Conservation (phyloP, 2,113 vertebrate genomes). For the Lethenteron camtschaticum region DNA sequence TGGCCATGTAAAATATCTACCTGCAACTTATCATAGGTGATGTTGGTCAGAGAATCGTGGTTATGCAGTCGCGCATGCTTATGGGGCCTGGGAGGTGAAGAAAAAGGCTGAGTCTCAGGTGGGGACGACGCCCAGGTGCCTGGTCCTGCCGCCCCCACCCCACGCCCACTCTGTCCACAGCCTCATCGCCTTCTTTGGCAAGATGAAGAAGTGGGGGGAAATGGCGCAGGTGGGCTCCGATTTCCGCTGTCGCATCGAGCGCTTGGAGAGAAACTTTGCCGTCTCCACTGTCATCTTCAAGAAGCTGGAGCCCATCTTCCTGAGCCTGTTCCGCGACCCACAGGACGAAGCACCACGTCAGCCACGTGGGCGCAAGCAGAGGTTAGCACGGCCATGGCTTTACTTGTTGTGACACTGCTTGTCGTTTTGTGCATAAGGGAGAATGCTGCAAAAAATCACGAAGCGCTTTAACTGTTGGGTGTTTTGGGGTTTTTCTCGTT, state of each 20-base stretch:
- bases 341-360: conserved; percentile 44
- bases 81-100: too few species aligned
- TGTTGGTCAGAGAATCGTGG: too few species aligned
- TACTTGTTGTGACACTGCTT: too few species aligned
- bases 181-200: conserved; percentile 93
- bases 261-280: conserved; percentile 82
- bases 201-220: conserved; percentile 97
- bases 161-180: conserved; percentile 21
- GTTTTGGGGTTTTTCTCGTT: too few species aligned
- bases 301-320: conserved; percentile 92
- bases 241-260: conserved; percentile 57
- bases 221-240: conserved; percentile 67
- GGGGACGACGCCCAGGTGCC: neutral
- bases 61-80: too few species aligned
- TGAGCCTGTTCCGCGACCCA: conserved; percentile 72
- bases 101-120: too few species aligned
- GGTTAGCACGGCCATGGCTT: conserved; percentile 19
- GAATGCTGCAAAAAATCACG: too few species aligned
- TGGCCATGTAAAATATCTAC: too few species aligned
- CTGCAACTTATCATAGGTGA: too few species aligned
- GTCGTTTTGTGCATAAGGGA: too few species aligned
- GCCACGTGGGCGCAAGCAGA: conserved; percentile 68
- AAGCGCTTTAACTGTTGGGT: too few species aligned
- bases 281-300: conserved; percentile 89
- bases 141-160: neutral